phyloP scores from a whole-genome alignment of 35 echinoderm and acorn worm species.

The Chiridota heheva region DNA sequence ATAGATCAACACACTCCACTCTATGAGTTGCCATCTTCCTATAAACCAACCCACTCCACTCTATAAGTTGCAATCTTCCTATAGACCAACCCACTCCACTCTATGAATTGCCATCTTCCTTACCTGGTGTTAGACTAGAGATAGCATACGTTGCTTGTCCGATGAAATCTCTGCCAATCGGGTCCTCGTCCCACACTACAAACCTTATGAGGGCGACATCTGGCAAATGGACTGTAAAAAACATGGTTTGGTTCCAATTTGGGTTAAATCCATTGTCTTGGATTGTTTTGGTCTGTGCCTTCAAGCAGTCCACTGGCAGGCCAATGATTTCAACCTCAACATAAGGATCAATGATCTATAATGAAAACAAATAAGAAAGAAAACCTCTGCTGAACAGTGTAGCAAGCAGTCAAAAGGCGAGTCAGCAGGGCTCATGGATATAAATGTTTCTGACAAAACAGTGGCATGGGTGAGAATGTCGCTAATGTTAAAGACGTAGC shows the following conservation, averaged over 20 bases:
- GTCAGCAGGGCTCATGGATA: too few species aligned
- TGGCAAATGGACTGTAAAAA: slow-evolving; percentile 69
- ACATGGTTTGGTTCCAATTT: slow-evolving; percentile 81
- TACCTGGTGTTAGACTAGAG: slow-evolving; percentile 76
- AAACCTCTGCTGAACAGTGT: neutral
- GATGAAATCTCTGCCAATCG: slow-evolving; percentile 98
- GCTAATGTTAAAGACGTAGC: too few species aligned
- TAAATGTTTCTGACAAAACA: too few species aligned
- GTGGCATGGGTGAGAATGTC: too few species aligned
- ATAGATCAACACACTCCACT: too few species aligned
- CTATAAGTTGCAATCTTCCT: too few species aligned
- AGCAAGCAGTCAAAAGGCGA: too few species aligned
- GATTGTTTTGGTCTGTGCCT: slow-evolving; percentile 83
- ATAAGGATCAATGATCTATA: slow-evolving; percentile 98
- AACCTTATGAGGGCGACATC: slow-evolving; percentile 84
- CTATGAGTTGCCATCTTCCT: too few species aligned
- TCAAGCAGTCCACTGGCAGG: slow-evolving; percentile 73
- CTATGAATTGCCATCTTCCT: too few species aligned
- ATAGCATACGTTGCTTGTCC: slow-evolving; percentile 80
- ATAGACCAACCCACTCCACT: too few species aligned
- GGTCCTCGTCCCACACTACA: slow-evolving; percentile 98
- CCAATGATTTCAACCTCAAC: slow-evolving; percentile 92
- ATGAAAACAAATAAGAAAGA: slow-evolving; percentile 28
- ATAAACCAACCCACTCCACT: too few species aligned
- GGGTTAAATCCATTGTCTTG: slow-evolving; percentile 99